Evolutionary conservation across 2,888 invertebrate genomes (phyloP), one percentile per base, ranked within the genome.

Genomic region (Noctua pronuba): DNA sequence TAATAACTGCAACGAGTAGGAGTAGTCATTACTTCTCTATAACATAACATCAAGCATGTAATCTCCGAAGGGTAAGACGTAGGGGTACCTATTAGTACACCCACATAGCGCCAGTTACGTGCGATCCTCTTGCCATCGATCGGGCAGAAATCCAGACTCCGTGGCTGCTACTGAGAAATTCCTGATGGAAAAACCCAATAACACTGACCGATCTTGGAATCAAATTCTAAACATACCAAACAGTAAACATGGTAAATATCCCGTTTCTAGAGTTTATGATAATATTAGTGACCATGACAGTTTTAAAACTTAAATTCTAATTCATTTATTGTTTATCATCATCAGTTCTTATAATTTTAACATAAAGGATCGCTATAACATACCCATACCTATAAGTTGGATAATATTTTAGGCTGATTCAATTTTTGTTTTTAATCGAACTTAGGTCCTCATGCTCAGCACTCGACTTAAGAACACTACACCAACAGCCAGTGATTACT

Each of bases 401-500:
- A 21, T 18, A 60, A 31, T 31, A 60, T 31, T 60, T 60, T 60
- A 21, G 4, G 21, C 60, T 21, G 21, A 60, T 4, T 31, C 10
- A 18, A 4, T 31, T 8, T 31, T 21, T 60, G 1, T 21, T 31
- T 60, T 31, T 8, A 60, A 18, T 60, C 11, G 35, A 62, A 62
- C 62, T 21, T 0, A 21, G 5, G 1, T 11, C 31, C 21, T 3
- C 18, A 31, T 8, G 21, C 10, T 31, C 31, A 8, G 60, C 31
- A 3, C 8, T 21, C 18, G n/a, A 6, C 64, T 41, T 16, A 2
- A 8, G 38, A 65, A 16, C 1, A 1, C 38, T n/a, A 35, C 16
- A n/a, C 18, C 4, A 41, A 41, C 41, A 41, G n/a, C 4, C 18
- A 85, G 65, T 81, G 76, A 85, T 83, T 84, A 84, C 81, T 65